A percentile compares a stretch with the other conserved stretches of the same genome.
These are phyloP conservation scores for Connochaetes taurinus DNA, from an alignment of 2,113 vertebrate species.

Conservation along the genomic window DNA sequence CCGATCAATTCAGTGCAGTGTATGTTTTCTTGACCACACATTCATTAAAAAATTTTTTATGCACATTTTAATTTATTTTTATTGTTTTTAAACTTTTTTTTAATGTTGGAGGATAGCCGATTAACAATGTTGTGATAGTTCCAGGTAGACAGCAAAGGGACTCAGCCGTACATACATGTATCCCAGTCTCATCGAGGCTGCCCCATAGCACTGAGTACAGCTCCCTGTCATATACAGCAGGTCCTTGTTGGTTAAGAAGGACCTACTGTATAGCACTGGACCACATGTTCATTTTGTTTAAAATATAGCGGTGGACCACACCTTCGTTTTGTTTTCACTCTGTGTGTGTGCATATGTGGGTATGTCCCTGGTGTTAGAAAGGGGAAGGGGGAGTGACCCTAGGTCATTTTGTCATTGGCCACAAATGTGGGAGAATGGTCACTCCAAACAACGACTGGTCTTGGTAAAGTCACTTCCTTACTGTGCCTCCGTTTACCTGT, in stretches of 20 bases:
- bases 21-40: background rate
- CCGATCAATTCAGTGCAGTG: background rate
- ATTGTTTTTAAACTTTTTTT: background rate
- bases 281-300: accelerated
- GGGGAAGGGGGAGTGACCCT: background rate
- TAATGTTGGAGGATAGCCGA: background rate
- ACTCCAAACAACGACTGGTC: accelerated
- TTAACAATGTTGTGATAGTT: background rate
- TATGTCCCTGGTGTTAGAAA: background rate
- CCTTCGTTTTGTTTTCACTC: accelerated
- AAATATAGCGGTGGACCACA: background rate
- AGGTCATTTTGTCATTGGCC: background rate
- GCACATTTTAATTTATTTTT: background rate
- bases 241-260: background rate
- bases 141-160: background rate
- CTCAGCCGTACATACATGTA: background rate
- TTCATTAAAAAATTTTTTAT: background rate
- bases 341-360: background rate
- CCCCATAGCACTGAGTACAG: background rate
- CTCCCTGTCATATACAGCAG: background rate
- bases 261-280: background rate
- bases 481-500: background rate
- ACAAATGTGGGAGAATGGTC: background rate
- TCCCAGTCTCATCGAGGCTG: background rate
- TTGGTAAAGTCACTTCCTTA: background rate